Base-by-base conservation (phyloP, 37 sponge, comb jelly and placozoan genomes). In the Diacarnus erythraeanus region DNA sequence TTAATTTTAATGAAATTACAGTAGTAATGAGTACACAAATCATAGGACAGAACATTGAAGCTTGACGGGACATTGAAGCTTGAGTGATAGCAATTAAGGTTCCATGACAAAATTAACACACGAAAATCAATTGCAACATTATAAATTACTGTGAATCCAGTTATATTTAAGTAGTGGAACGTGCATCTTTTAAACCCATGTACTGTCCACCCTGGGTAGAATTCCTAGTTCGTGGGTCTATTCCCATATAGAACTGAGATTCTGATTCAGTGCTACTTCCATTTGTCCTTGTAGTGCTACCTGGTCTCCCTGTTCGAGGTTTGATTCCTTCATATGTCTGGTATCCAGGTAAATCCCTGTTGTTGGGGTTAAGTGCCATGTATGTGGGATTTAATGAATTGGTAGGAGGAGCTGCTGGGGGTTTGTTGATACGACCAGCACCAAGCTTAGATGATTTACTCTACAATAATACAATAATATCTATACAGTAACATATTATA, bases 121-220 rank as follows among this genome's bases (percentile, higher is more conserved):
- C n/a, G n/a, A n/a, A n/a, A n/a, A n/a, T n/a, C n/a, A n/a, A n/a
- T n/a, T n/a, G n/a, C n/a, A n/a, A n/a, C n/a, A n/a, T n/a, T n/a
- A n/a, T n/a, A n/a, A n/a, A n/a, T n/a, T n/a, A n/a, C n/a, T n/a
- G n/a, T n/a, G n/a, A n/a, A n/a, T n/a, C n/a, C n/a, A n/a, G n/a
- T n/a, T n/a, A n/a, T n/a, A n/a, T n/a, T n/a, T n/a, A n/a, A n/a
- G n/a, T n/a, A n/a, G n/a, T 61, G 25, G 69, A 33, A 64, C 71
- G 42, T 25, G 63, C 71, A 5, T 81, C 60, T 10, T 81, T 72
- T 43, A 72, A 61, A 29, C 60, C 71, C 71, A 81, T 81, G 30
- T 81, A 71, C 60, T 61, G 60, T 17, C 42, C 44, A 4, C 56
- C 43, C 3, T 35, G 39, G 12, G 35, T 27, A 27, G 39, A 3